Evolutionary conservation across 2,888 invertebrate species (phyloP).

Genomic region (Amblyteles armatorius): DNA sequence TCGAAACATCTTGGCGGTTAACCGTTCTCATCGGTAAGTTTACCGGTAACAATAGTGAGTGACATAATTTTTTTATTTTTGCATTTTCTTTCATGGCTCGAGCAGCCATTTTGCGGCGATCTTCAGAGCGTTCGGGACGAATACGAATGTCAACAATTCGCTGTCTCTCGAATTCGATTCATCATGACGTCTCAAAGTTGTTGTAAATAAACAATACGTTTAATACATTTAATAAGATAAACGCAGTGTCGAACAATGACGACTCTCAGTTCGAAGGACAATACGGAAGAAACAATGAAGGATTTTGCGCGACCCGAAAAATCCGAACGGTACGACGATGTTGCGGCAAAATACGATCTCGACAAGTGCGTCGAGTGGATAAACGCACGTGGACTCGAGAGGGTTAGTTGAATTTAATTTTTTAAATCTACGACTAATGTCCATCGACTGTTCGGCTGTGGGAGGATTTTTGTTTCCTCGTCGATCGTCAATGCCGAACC

Average conservation of each 20-base stretch:
- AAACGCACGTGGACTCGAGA: constrained; percentile 87
- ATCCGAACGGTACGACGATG: not conserved
- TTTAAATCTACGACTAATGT: constrained; percentile 25
- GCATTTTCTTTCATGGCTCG: not conserved
- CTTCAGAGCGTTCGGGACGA: constrained; percentile 5
- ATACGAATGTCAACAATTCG: constrained; percentile 53
- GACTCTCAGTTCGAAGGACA: constrained; percentile 29
- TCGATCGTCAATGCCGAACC: not conserved
- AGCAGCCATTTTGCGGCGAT: not conserved
- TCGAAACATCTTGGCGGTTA: too few relatives aligned
- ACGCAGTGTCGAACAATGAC: constrained; percentile 45
- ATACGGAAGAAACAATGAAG: not conserved
- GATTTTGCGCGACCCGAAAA: not conserved
- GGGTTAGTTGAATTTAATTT: constrained; percentile 85
- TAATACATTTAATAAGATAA: not conserved
- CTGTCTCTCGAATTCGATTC: not conserved
- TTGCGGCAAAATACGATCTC: constrained; percentile 86
- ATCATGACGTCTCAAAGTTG: constrained; percentile 36
- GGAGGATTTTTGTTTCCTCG: constrained; percentile 11
- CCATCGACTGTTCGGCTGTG: constrained; percentile 14
- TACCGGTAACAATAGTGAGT: too few relatives aligned
- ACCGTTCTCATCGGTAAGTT: too few relatives aligned
- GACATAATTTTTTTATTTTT: not conserved
- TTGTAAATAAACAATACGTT: constrained; percentile 44
- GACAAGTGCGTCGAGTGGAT: constrained; percentile 90